phyloP scores from a whole-genome alignment of 2,797 vertebrate species.

The Melanotaenia parkinsoni region DNA sequence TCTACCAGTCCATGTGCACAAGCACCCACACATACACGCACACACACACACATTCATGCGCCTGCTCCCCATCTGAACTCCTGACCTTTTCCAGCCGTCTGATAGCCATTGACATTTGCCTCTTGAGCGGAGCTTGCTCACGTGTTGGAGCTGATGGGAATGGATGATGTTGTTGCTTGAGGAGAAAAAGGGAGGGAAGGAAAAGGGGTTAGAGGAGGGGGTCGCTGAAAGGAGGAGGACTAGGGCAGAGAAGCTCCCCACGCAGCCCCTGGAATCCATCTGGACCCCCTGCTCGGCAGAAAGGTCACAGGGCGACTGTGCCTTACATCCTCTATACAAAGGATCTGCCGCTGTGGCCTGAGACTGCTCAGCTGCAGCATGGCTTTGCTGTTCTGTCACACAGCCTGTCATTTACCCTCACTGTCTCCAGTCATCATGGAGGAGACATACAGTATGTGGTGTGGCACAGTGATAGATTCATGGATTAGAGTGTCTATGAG shows the following conservation, averaged over 20 bases:
- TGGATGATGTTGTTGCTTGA: constrained; percentile 79
- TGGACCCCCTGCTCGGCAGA: constrained; percentile 64
- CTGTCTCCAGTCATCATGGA: constrained; percentile 47
- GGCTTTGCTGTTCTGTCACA: constrained; percentile 63
- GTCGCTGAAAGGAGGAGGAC: constrained; percentile 35
- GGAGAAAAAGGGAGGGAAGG: constrained; percentile 60
- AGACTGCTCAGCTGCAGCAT: constrained; percentile 57
- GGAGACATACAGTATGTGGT: constrained; percentile 30
- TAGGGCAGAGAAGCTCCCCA: constrained; percentile 53
- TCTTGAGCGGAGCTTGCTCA: constrained; percentile 78
- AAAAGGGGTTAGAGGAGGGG: constrained; percentile 3
- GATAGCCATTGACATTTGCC: constrained; percentile 84
- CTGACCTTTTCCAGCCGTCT: constrained; percentile 82
- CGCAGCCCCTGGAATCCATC: constrained; percentile 69
- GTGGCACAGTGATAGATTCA: constrained; percentile 49
- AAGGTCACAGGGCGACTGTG: constrained; percentile 76
- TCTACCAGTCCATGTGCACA: constrained; percentile 42
- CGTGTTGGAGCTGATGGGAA: constrained; percentile 78
- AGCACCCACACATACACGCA: constrained; percentile 20
- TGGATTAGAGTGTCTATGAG: constrained; percentile 36
- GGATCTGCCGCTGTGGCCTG: constrained; percentile 55
- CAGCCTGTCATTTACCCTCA: constrained; percentile 63
- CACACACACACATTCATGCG: constrained; percentile 1
- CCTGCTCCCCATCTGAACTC: constrained; percentile 80
- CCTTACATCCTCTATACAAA: constrained; percentile 76